Evolutionary conservation across 64 coral and sea anemone species (phyloP), one percentile per base, ranked within the genome.

Genomic region (Porites lutea): DNA sequence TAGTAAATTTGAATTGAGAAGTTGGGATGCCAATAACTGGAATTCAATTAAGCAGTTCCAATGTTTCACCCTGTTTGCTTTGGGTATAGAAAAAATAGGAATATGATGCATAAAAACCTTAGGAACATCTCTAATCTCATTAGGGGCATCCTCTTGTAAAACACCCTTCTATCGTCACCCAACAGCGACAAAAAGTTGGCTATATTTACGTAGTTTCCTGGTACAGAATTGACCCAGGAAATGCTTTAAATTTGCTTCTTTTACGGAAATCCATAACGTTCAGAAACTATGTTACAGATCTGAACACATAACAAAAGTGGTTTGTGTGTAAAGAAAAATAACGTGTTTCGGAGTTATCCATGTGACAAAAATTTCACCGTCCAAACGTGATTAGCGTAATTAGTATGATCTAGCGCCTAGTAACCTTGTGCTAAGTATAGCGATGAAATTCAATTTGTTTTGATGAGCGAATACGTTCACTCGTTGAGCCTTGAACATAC

Each of bases 171-270:
- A 52, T 68, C 46, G 22, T 48, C 47, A 68, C 81, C 52, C 69
- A 46, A 46, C 11, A 51, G 60, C 46, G 61, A 68, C 45, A 69
- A 84, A 20, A 65, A 48, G 14, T 5, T 7, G 8, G 59, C 59
- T 69, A 23, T 47, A 66, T 68, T 84, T 84, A 47, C 19, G 81
- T 12, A 84, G 19, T 84, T 84, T 65, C 81, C 46, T 76, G 16
- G 8, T 82, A 5, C 15, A 19, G 49, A 62, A 82, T 46, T 48
- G 79, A 67, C 80, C 16, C 81, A 83, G 81, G 81, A 84, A 84
- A 84, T 84, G 13, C 45, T n/a, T 48, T 9, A 20, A 51, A 84
- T 84, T 52, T 2, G 67, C 69, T 48, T 9, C 48, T 65, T 43
- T 48, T 65, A 14, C 8, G 19, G 46, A 84, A 68, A 82, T 64